Base-by-base conservation (phyloP, 2,888 invertebrate genomes). In the Ophion obscuratus region DNA sequence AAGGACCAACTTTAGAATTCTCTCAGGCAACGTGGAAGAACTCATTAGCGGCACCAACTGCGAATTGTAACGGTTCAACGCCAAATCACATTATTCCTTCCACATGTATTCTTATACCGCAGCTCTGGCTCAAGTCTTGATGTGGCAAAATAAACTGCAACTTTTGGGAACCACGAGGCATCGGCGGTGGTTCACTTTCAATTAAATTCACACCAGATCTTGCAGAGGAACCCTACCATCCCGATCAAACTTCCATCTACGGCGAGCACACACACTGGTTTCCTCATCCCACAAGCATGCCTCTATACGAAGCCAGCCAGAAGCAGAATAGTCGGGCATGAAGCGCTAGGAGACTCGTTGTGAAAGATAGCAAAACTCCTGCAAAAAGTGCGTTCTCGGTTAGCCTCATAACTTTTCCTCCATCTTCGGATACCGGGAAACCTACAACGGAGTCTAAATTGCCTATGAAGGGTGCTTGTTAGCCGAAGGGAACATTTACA, bases 1-100 rank as follows among this genome's bases (percentile, higher is more conserved):
- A n/a, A 95, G 95, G 86, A 91, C 95, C 0, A 97, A 97, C 92
- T 97, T 95, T 90, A 95, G 97, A 89, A 96, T 97, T 82, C 95
- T 96, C 86, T 96, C 96, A 2, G 96, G 95, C 78, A 95, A 95
- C 88, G 94, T 96, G n/a, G 93, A 95, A 0, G 94, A 94, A n/a
- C 92, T 96, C 27, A 89, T 96, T 59, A 92, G 92, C n/a, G 95
- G 95, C 70, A 95, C 95, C 0, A 95, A 94, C 11, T 88, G 87
- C 66, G 86, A 87, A 53, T 11, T 24, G 61, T 61, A 17, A 62
- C n/a, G 31, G n/a, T 24, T 36, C 4, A 9, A 61, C 61, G 9
- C 2, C 20, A 61, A 20, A 61, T 10, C 10, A 24, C 61, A 10
- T 61, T 20, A 4, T 14, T 53, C 14, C 11, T 53, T 14, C 1